A percentile compares a stretch with the other conserved stretches of the same genome.
phyloP scores from a whole-genome alignment of 2,888 invertebrate species.

The Noctua janthina region DNA sequence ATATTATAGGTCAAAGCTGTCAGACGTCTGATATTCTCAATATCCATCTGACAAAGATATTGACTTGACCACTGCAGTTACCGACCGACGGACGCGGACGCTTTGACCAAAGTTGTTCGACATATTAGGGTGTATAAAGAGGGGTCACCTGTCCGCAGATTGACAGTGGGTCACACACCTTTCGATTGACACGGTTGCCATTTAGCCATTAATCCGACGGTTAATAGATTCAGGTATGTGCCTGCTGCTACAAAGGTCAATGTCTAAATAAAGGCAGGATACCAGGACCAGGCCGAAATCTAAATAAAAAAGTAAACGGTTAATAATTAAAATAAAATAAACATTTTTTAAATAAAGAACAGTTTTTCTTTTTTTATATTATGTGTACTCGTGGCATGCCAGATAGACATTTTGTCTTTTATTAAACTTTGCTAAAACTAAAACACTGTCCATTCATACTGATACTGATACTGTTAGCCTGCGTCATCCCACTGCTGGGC shows the following conservation, averaged over 20 bases:
- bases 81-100: background rate
- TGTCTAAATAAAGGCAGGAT: background rate
- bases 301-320: background rate
- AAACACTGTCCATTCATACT: background rate
- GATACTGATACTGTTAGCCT: no score
- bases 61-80: background rate
- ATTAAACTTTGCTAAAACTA: background rate
- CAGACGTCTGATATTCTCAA: background rate
- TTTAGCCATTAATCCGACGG: slow-evolving; percentile 11
- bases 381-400: background rate
- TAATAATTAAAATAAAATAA: no score
- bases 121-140: background rate
- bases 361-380: background rate
- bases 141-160: slow-evolving; percentile 17
- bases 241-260: slow-evolving; percentile 7
- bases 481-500: no score
- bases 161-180: slow-evolving; percentile 14
- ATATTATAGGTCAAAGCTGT: background rate
- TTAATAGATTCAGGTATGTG: background rate
- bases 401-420: background rate
- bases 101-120: slow-evolving; percentile 3
- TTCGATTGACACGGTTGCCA: slow-evolving; percentile 14
- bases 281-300: background rate
- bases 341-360: background rate
- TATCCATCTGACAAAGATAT: background rate